These are phyloP conservation scores for Coregonus sp. DNA, from an alignment of 2,797 vertebrate species.

Conservation along the genomic window DNA sequence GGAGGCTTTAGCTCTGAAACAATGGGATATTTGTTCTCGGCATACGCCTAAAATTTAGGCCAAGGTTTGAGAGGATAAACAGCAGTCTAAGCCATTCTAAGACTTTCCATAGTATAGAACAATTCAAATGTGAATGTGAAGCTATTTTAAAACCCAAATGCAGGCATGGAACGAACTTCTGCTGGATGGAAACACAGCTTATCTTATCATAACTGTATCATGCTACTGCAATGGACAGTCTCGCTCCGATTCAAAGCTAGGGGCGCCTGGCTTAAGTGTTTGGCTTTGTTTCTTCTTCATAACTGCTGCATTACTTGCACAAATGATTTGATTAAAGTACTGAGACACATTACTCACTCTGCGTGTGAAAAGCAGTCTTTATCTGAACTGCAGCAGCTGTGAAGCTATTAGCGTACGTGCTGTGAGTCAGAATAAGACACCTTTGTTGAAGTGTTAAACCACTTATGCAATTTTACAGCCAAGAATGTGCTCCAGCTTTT, in stretches of 20 bases:
- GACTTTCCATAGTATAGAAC: constrained; percentile 57
- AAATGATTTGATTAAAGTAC: constrained; percentile 66
- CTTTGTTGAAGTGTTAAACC: constrained; percentile 64
- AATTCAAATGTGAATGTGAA: constrained; percentile 66
- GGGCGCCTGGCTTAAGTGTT: constrained; percentile 60
- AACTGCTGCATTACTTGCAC: constrained; percentile 61
- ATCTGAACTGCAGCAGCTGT: constrained; percentile 70
- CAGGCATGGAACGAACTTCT: constrained; percentile 53
- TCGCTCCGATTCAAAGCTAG: constrained; percentile 54
- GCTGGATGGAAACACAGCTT: constrained; percentile 63
- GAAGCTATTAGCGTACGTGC: constrained; percentile 62
- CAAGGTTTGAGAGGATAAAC: constrained; percentile 75
- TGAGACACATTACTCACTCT: constrained; percentile 48
- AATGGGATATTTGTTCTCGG: constrained; percentile 75
- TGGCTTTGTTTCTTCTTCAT: constrained; percentile 62
- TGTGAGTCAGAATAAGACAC: constrained; percentile 56
- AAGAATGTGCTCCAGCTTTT: constrained; percentile 27
- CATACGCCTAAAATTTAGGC: constrained; percentile 70
- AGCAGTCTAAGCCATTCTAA: constrained; percentile 69
- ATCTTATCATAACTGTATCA: constrained; percentile 67
- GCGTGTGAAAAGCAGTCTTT: constrained; percentile 59
- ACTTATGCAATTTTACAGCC: constrained; percentile 53
- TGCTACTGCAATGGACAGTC: constrained; percentile 58
- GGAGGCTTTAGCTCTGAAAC: constrained; percentile 67
- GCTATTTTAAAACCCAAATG: constrained; percentile 65